Evolutionary conservation across 2,888 invertebrate species (phyloP).

Genomic region (Scaptomyza tumidula): DNA sequence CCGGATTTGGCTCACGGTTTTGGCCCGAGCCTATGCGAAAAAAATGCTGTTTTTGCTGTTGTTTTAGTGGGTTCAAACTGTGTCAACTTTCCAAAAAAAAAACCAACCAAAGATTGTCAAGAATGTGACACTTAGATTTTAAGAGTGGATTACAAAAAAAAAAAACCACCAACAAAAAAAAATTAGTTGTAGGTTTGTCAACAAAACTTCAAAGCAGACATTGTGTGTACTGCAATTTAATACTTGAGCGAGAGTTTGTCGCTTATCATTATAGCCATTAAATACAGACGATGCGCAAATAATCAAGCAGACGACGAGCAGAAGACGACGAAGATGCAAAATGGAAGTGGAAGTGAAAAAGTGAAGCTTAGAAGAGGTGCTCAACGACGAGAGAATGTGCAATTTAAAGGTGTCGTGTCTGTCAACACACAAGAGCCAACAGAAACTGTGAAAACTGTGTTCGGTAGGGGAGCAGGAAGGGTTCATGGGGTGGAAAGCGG

Average conservation of each 20-base stretch:
- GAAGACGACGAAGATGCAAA: slow-evolving; percentile 18
- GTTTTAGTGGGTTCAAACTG: slow-evolving; percentile 62
- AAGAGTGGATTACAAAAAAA: slow-evolving; percentile 7
- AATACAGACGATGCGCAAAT: slow-evolving; percentile 67
- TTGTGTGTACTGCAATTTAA: slow-evolving; percentile 19
- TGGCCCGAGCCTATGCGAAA: slow-evolving; percentile 41
- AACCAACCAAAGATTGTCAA: slow-evolving; percentile 21
- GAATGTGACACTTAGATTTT: slow-evolving; percentile 55
- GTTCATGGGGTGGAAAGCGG: neutral
- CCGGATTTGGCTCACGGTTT: slow-evolving; percentile 70
- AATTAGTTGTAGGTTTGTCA: slow-evolving; percentile 11
- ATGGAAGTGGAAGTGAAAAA: slow-evolving; percentile 12
- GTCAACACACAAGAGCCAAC: slow-evolving; percentile 14
- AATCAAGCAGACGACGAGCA: slow-evolving; percentile 33
- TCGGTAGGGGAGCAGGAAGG: no score
- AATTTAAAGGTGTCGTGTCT: slow-evolving; percentile 59
- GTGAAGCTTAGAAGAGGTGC: slow-evolving; percentile 32
- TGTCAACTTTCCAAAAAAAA: slow-evolving; percentile 72
- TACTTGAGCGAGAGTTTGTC: slow-evolving; percentile 17
- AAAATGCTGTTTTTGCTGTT: neutral
- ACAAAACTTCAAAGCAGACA: slow-evolving; percentile 41
- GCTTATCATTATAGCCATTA: slow-evolving; percentile 61
- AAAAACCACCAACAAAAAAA: neutral
- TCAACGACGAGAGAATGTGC: slow-evolving; percentile 44
- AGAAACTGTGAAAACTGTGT: neutral